Evolutionary conservation across 2,888 invertebrate genomes (phyloP).

Genomic region (Drosophila peninsularis): DNA sequence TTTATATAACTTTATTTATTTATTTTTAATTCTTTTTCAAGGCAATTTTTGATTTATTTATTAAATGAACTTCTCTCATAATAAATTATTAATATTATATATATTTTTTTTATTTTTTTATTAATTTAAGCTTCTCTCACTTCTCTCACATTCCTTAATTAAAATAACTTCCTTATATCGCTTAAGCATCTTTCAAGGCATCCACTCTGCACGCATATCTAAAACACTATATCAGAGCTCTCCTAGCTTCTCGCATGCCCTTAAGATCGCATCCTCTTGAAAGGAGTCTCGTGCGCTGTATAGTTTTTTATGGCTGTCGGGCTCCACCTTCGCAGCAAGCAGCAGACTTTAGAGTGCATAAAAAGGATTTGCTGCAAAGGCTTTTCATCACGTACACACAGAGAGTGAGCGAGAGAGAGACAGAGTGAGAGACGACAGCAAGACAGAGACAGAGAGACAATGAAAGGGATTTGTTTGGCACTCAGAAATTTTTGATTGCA

Average conservation of each 20-base stretch:
- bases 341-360: slow-evolving; percentile 27
- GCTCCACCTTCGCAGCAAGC: slow-evolving; percentile 14
- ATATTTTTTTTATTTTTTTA: too few relatives aligned
- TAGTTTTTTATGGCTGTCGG: slow-evolving; percentile 26
- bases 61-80: too few relatives aligned
- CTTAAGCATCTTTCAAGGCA: background rate
- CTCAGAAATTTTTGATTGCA: slow-evolving; percentile 51
- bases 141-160: background rate
- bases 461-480: slow-evolving; percentile 35
- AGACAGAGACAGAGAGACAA: slow-evolving; percentile 30
- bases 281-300: background rate
- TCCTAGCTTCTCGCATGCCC: slow-evolving; percentile 9
- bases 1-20: too few relatives aligned
- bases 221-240: background rate
- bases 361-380: slow-evolving; percentile 34
- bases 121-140: too few relatives aligned
- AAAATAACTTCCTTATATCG: too few relatives aligned
- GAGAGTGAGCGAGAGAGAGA: background rate
- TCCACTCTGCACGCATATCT: background rate
- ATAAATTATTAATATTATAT: too few relatives aligned
- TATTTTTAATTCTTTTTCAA: too few relatives aligned
- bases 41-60: too few relatives aligned
- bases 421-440: background rate
- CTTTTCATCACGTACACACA: slow-evolving; percentile 24
- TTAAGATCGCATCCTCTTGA: background rate